A percentile compares a stretch with the other conserved stretches of the same genome.
Conservation (phyloP, 2,888 invertebrate genomes). For the Lysandra coridon region DNA sequence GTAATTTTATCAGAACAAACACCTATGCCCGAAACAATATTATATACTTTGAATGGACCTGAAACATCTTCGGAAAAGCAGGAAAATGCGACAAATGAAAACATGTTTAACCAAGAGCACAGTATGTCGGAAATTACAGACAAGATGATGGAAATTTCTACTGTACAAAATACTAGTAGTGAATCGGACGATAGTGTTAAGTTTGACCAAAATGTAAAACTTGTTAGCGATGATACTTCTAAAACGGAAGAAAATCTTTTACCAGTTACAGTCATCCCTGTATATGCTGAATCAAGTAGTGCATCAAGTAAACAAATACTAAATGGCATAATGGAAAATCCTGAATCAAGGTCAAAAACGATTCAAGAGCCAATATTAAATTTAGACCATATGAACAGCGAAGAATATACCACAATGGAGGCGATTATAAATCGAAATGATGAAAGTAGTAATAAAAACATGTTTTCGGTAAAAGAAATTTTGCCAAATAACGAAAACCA, state of each 20-base stretch:
- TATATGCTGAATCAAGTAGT: neutral
- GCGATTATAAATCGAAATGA: constrained; percentile 33
- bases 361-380: constrained; percentile 16
- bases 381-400: constrained; percentile 13
- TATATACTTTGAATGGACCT: constrained; percentile 12
- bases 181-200: neutral
- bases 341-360: constrained; percentile 34
- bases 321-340: constrained; percentile 32
- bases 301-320: neutral
- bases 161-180: neutral
- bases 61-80: neutral
- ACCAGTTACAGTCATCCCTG: neutral
- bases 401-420: constrained; percentile 10
- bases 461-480: constrained; percentile 3
- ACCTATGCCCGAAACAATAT: constrained; percentile 40
- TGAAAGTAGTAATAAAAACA: constrained; percentile 32
- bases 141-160: neutral
- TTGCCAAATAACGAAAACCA: constrained; percentile 34
- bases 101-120: constrained; percentile 18
- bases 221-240: neutral
- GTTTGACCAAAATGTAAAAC: neutral
- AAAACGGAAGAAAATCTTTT: constrained; percentile 42
- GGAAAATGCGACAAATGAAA: constrained; percentile 39
- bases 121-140: neutral
- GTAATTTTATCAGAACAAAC: constrained; percentile 37